Evolutionary conservation across 2,888 invertebrate genomes (phyloP), one percentile per base, ranked within the genome.

Genomic region (Lissonota sp.): DNA sequence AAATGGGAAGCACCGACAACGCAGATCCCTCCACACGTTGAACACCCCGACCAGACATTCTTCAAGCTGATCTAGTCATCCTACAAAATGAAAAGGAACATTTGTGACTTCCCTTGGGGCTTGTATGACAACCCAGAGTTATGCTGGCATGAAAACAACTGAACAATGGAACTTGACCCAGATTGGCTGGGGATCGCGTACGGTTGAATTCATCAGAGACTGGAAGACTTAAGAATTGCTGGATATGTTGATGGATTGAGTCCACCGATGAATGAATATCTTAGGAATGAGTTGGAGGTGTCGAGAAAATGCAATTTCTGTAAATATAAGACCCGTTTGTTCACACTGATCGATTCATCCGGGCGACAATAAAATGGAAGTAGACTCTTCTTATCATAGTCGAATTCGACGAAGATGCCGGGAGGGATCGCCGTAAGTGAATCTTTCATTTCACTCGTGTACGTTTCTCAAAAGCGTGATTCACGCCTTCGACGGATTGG

Each of bases 391-490:
- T 51, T n/a, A 14, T 51, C 10, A 14, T 1, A 5, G 44, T 44
- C 16, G 44, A 62, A 72, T 73, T 73, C 63, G 37, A 57, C 39
- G 64, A 73, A 64, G 40, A 16, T 53, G 6, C 12, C 53, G 57
- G 37, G 57, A 57, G 26, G 53, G 46, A 39, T 26, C 26, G 26
- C 26, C 26, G 57, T 53, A 53, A 53, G 14, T 53, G 26, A 26
- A 57, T 60, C 51, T 62, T 62, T 69, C 42, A 51, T 44, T 46
- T 60, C 39, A 51, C 51, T 62, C 58, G 75, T 57, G 64, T 16
- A 74, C n/a, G 64, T 58, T 81, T 78, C 77, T 83, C 53, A 62
- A 80, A 80, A 77, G 72, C 60, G 76, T 83, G 82, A 83, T 79
- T 83, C 82, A 83, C 76, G 80, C 78, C 70, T 74, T 60, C 57